Evolutionary conservation across 2,113 vertebrate species (phyloP).

Genomic region (Drymodes brunneopygia): DNA sequence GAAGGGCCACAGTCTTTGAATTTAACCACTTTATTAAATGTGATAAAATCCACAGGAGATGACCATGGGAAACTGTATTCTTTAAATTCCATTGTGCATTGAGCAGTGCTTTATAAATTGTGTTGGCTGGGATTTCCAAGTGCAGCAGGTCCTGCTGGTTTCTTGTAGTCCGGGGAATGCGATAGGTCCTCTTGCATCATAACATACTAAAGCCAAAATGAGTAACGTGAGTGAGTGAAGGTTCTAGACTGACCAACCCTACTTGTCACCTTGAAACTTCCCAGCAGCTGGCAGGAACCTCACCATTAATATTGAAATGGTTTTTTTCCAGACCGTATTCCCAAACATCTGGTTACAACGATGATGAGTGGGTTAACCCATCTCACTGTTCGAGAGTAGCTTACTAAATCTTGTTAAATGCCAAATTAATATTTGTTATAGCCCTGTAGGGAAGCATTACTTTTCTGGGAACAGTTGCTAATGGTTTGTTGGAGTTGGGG

Average conservation of each 20-base stretch:
- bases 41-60: not conserved
- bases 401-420: not conserved
- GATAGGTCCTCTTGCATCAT: not conserved
- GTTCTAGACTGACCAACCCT: not conserved
- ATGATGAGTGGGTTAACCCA: not conserved
- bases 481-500: not conserved
- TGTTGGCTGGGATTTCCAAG: not conserved
- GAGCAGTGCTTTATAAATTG: not conserved
- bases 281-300: not conserved
- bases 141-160: not conserved
- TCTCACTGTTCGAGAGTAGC: not conserved
- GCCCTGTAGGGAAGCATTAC: not conserved
- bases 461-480: not conserved
- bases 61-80: accelerated
- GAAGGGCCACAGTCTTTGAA: not conserved
- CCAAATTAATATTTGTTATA: not conserved
- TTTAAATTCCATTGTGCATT: not conserved
- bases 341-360: not conserved
- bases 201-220: not conserved
- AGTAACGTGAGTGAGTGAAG: not conserved
- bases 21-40: not conserved
- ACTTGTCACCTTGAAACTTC: not conserved
- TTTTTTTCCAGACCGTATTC: not conserved
- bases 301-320: not conserved
- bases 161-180: not conserved